Base-by-base conservation (phyloP, 2,888 invertebrate genomes). In the Ryuthela nishihirai region DNA sequence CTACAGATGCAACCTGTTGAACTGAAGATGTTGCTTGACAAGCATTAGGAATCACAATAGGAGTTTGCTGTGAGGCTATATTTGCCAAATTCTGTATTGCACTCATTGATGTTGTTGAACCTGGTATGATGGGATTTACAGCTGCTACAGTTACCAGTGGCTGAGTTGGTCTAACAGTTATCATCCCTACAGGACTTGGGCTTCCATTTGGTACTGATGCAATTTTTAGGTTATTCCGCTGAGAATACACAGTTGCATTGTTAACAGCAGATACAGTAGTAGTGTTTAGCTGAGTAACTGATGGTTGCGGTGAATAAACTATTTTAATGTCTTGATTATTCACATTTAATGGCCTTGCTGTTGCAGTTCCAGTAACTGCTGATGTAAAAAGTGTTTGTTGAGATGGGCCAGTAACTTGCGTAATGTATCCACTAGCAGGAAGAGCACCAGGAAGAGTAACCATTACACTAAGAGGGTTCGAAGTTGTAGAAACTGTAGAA, bases 51-150 rank as follows among this genome's bases (percentile, higher is more conserved):
- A 71, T 69, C 34, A 67, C 64, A 32, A 71, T 55, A 15, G 70
- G 71, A 56, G 69, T 67, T 54, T 72, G 72, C 56, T 71, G 70
- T 24, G 71, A 69, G 40, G 72, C 71, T 39, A 71, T 67, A 43
- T 64, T 69, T 5, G 71, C 70, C 50, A 71, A 64, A 58, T 70
- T 70, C 54, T 70, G 69, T 47, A 72, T 71, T 32, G 71, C 70
- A 67, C 65, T 67, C 45, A 66, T 62, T 21, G 52, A 43, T 36
- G 59, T 17, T 4, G 52, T 39, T 9, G 34, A 34, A 9, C n/a
- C 34, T 34, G n/a, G n/a, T 3, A 17, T 17, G n/a, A 34, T 34
- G 4, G 34, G n/a, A 34, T 15, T 34, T n/a, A 34, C 34, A 34
- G 34, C n/a, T 9, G n/a, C 34, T 34, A 34, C 34, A 5, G 34